Evolutionary conservation across 2,888 invertebrate species (phyloP).

Genomic region (Nymphalis urticae): DNA sequence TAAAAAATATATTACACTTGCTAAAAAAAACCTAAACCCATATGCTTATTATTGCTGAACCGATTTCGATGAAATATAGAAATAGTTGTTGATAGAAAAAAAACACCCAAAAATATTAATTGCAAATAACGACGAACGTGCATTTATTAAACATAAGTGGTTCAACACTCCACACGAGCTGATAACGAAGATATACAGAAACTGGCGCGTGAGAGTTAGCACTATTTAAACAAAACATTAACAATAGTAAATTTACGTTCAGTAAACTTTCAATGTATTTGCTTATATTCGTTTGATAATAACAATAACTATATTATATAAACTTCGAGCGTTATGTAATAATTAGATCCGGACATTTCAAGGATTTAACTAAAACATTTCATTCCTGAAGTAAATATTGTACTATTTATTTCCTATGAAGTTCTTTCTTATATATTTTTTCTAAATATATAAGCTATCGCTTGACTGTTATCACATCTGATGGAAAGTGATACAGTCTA

Average conservation of each 20-base stretch:
- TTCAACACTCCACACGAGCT: neutral
- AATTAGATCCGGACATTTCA: slow-evolving; percentile 9
- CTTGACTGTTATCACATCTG: no score
- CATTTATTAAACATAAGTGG: no score
- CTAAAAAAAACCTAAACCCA: no score
- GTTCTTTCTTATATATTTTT: no score
- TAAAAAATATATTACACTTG: no score
- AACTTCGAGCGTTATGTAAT: slow-evolving; percentile 14
- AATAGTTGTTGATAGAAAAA: neutral
- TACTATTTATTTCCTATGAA: no score
- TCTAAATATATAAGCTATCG: no score
- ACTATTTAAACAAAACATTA: slow-evolving; percentile 21
- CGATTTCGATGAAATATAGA: no score
- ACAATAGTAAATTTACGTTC: slow-evolving; percentile 16
- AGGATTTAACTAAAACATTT: neutral
- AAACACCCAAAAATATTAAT: neutral
- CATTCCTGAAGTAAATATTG: no score
- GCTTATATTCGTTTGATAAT: slow-evolving; percentile 21
- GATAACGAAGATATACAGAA: neutral
- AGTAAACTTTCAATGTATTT: slow-evolving; percentile 13
- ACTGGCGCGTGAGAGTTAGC: slow-evolving; percentile 16
- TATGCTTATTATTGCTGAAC: no score
- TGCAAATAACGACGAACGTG: no score
- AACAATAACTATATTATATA: slow-evolving; percentile 17
- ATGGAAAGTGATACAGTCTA: no score